Evolutionary conservation across 2,113 vertebrate species (phyloP).

Genomic region (Gyps fulvus): DNA sequence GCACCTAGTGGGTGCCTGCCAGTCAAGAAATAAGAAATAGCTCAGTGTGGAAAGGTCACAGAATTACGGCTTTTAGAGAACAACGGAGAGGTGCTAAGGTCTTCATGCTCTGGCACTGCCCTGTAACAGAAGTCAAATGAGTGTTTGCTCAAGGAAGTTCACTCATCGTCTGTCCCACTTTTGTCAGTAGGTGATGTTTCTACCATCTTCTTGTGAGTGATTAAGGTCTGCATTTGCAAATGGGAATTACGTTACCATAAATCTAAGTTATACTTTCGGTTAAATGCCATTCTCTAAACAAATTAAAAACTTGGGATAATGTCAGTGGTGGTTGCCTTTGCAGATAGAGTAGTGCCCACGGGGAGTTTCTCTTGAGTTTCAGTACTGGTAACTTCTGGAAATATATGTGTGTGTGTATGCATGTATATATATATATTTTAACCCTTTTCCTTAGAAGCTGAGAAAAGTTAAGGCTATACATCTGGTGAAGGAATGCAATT

Average conservation of each 20-base stretch:
- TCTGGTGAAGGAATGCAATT: background rate
- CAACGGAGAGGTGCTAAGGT: background rate
- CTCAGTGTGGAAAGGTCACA: background rate
- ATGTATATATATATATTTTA: background rate
- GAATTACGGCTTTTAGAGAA: background rate
- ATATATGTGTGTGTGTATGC: background rate
- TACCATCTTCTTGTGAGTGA: background rate
- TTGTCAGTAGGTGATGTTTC: background rate
- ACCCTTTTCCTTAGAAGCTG: background rate
- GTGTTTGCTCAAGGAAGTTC: background rate
- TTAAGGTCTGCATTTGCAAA: background rate
- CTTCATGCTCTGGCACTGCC: background rate
- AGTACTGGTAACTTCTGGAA: background rate
- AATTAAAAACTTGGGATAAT: background rate
- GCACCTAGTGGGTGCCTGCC: conserved; percentile 4
- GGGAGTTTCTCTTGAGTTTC: background rate
- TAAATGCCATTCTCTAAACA: background rate
- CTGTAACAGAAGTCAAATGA: background rate
- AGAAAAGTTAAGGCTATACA: background rate
- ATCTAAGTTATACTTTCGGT: background rate
- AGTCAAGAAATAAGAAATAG: background rate
- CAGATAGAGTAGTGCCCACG: background rate
- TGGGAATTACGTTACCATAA: background rate
- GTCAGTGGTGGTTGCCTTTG: background rate
- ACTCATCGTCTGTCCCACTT: background rate